Base-by-base conservation (phyloP, 2,888 invertebrate species). In the Mystacides longicornis region DNA sequence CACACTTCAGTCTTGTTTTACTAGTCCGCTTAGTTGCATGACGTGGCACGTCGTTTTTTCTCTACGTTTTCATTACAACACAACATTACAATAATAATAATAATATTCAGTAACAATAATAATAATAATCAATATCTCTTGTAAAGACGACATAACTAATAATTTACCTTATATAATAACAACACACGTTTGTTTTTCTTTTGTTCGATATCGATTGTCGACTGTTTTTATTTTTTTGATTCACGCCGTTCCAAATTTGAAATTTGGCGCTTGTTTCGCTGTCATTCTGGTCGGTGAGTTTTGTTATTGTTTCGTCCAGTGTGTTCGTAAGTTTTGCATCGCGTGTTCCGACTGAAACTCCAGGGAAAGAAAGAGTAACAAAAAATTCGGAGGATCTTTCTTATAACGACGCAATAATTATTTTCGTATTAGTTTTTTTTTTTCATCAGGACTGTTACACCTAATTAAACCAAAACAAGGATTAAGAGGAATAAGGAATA, bases 1-100 rank as follows among this genome's bases (percentile, higher is more conserved):
- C 20, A 19, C 45, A 7, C 20, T 45, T 45, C 45, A 45, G 45
- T 45, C 45, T 45, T 20, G 20, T 21, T 19, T 45, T 45, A 45
- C 45, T 45, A 45, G 18, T 45, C 45, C 19, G 21, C 45, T 45
- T 20, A 45, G 45, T 45, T 45, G 45, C 45, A 45, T 45, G 45
- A n/a, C 45, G n/a, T n/a, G n/a, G 20, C 20, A 20, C 45, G 45
- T n/a, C 14, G 37, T 37, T 7, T 37, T 37, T 37, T 27, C 16
- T 37, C 16, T 37, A 37, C 14, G 16, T 37, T 37, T 14, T n/a
- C 14, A 14, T 16, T 37, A 37, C 37, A 37, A 37, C 11, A 27
- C 27, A 27, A 11, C 27, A 27, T 7, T 5, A 7, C 11, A 27
- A 7, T 27, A 11, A 11, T 5, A 7, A 11, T 27, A 27, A 27